phyloP scores from a whole-genome alignment of 2,113 vertebrate genomes.

The Trogon surrucura region DNA sequence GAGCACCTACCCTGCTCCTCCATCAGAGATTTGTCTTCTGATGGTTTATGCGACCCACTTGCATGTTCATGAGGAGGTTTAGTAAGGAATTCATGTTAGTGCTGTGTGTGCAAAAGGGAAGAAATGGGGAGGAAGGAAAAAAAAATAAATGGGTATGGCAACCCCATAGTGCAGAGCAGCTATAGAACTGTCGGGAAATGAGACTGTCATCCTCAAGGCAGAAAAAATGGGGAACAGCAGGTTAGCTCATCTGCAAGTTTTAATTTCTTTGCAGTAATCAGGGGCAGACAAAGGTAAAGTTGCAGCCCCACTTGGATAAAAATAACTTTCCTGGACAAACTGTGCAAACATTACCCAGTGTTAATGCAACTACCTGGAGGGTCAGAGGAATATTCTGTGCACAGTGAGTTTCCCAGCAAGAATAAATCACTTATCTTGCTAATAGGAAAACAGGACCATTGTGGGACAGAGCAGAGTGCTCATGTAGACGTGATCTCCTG shows the following conservation, averaged over 20 bases:
- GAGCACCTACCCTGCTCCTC: not conserved
- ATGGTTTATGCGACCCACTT: not conserved
- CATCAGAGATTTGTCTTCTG: not conserved
- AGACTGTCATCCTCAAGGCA: not conserved
- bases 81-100: not conserved
- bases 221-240: not conserved
- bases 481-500: not conserved
- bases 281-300: not conserved
- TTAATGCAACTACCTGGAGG: not conserved
- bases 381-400: not conserved
- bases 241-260: not conserved
- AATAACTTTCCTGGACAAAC: not conserved
- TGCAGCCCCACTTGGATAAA: not conserved
- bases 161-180: not conserved
- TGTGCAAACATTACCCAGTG: not conserved
- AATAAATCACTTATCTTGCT: not conserved
- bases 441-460: not conserved
- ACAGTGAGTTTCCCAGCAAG: not conserved
- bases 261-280: not conserved
- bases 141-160: not conserved
- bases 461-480: not conserved
- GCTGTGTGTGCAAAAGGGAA: not conserved
- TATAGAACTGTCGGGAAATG: not conserved
- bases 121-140: not conserved
- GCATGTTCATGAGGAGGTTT: not conserved